phyloP scores from a whole-genome alignment of 2,113 vertebrate species.

The Cyphomyrus plagiostoma region DNA sequence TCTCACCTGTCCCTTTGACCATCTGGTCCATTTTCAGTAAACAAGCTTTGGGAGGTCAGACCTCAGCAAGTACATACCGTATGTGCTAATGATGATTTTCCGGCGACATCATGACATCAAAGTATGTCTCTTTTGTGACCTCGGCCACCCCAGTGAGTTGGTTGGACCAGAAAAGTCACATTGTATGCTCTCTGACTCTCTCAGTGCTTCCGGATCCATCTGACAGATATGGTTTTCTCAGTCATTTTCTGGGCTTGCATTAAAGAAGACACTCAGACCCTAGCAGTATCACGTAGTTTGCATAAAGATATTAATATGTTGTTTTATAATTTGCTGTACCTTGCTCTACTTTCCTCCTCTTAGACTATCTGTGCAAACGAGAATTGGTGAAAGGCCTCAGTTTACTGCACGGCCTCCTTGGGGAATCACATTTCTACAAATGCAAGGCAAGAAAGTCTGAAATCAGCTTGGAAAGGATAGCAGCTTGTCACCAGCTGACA shows the following conservation, averaged over 20 bases:
- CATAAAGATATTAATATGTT: not conserved
- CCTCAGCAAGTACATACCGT: not conserved
- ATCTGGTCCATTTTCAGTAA: not conserved
- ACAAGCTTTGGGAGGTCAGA: not conserved
- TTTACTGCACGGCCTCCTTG: not conserved
- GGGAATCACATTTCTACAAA: not conserved
- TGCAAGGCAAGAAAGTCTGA: not conserved
- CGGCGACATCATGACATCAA: not conserved
- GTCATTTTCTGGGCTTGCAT: not conserved
- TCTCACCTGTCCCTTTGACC: not conserved
- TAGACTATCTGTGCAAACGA: not conserved
- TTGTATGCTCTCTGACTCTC: not conserved
- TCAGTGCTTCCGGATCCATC: not conserved
- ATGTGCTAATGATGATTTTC: too few relatives aligned
- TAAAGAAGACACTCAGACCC: not conserved
- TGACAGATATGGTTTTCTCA: not conserved
- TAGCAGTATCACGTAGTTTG: not conserved
- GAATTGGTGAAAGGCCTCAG: not conserved
- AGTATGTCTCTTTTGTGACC: not conserved
- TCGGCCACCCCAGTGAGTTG: not conserved
- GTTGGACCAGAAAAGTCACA: not conserved
- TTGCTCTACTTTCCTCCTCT: not conserved
- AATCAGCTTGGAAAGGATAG: not conserved
- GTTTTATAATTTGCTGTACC: not conserved
- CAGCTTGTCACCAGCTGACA: not conserved